Conservation (phyloP, 2,113 vertebrate genomes). For the Hippoglossus stenolepis region DNA sequence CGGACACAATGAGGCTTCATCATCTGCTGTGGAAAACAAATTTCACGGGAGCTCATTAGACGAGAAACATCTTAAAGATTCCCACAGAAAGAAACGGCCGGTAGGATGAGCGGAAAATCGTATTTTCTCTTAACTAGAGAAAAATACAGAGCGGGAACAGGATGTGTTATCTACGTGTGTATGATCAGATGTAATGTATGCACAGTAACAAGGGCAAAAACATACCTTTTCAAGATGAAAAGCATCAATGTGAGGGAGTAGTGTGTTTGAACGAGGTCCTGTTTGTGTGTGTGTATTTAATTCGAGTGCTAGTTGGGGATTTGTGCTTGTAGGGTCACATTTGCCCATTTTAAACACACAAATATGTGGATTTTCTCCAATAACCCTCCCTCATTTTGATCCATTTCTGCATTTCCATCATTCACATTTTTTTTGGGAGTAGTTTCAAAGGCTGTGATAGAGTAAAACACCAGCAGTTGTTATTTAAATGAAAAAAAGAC, state of each 20-base stretch:
- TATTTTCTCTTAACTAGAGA: conserved; percentile 30
- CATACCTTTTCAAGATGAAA: too few relatives aligned
- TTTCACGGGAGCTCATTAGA: conserved; percentile 88
- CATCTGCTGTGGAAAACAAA: conserved; percentile 75
- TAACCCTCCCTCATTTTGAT: background rate
- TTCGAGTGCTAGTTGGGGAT: background rate
- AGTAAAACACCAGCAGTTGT: too few relatives aligned
- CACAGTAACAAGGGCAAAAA: too few relatives aligned
- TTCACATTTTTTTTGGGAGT: too few relatives aligned
- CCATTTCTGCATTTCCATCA: background rate
- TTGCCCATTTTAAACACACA: conserved; percentile 38
- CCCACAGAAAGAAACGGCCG: conserved; percentile 57
- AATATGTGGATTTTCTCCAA: conserved; percentile 17
- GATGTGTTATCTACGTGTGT: background rate
- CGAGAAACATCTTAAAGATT: conserved; percentile 73
- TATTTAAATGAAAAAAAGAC: too few relatives aligned
- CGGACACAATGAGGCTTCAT: conserved; percentile 70
- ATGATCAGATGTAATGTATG: background rate
- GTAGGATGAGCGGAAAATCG: conserved; percentile 54
- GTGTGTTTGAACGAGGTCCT: conserved; percentile 11
- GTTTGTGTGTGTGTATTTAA: conserved; percentile 2
- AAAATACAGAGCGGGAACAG: conserved; percentile 18
- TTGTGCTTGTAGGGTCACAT: conserved; percentile 44
- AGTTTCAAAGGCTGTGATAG: too few relatives aligned
- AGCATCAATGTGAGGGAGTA: too few relatives aligned